Percentiles rank a stretch among this genome's conserved stretches.
These are phyloP conservation scores for Natator depressus DNA, from an alignment of 2,113 vertebrate species.

Conservation along the genomic window DNA sequence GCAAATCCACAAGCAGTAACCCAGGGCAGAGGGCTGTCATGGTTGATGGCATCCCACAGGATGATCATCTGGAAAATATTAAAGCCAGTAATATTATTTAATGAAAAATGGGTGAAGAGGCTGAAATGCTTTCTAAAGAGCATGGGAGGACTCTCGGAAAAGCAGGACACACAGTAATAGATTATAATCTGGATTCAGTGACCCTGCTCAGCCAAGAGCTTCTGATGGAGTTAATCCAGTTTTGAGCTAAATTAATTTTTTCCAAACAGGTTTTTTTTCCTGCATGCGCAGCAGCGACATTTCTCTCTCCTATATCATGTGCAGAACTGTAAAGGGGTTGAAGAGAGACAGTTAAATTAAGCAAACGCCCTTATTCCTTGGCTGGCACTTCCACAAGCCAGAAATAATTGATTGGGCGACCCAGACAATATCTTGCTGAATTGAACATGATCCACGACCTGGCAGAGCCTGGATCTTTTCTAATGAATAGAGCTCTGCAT, in stretches of 20 bases:
- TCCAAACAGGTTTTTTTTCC: conserved; percentile 16
- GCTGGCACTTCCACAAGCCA: neutral
- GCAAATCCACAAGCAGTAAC: neutral
- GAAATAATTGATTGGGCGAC: neutral
- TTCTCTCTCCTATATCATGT: neutral
- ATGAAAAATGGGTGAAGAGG: neutral
- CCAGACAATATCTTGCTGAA: neutral
- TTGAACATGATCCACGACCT: neutral
- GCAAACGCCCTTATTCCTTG: neutral
- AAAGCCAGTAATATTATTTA: neutral
- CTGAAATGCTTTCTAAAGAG: neutral
- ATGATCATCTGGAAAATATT: conserved; percentile 11
- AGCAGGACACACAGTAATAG: conserved; percentile 28
- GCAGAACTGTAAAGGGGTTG: neutral
- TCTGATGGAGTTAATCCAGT: conserved; percentile 45
- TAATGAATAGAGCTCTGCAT: neutral
- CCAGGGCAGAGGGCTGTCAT: neutral
- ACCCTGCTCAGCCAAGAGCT: conserved; percentile 11
- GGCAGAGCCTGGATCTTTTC: neutral
- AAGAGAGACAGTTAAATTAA: neutral
- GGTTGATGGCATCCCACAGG: neutral
- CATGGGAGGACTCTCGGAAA: fast-evolving
- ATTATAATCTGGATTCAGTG: conserved; percentile 31
- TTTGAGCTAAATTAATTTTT: conserved; percentile 48
- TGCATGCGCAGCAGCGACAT: neutral